A percentile compares a stretch with the other conserved stretches of the same genome.
phyloP scores from a whole-genome alignment of 1,140 invertebrate genomes.

The Lysiphlebus fabarum region DNA sequence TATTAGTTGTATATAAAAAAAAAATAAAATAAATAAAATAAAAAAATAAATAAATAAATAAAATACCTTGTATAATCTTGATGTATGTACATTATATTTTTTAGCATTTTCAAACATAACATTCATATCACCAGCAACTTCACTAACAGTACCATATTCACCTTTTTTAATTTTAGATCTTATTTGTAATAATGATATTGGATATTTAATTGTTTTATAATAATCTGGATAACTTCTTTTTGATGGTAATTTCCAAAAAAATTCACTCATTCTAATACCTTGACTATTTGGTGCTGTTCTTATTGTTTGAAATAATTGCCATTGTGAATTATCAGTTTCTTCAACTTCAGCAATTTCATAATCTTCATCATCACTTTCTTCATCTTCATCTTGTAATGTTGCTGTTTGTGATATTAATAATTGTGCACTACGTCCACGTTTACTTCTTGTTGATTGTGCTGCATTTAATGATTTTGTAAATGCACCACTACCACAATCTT shows the following conservation, averaged over 20 bases:
- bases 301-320: constrained; percentile 77
- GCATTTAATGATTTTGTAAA: constrained; percentile 38
- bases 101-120: constrained; percentile 99
- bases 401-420: constrained; percentile 56
- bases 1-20: constrained; percentile 20
- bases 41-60: constrained; percentile 18
- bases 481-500: constrained; percentile 39
- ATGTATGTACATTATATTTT: constrained; percentile 86
- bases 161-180: constrained; percentile 84
- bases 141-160: constrained; percentile 80
- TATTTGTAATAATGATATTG: constrained; percentile 91
- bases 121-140: constrained; percentile 92
- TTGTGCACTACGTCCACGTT: constrained; percentile 53
- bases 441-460: constrained; percentile 54
- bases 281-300: constrained; percentile 66
- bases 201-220: constrained; percentile 94
- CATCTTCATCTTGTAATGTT: constrained; percentile 54
- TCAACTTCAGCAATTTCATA: constrained; percentile 63
- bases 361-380: constrained; percentile 63
- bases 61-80: constrained; percentile 82
- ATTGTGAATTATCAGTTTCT: constrained; percentile 70
- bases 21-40: constrained; percentile 8
- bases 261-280: constrained; percentile 77
- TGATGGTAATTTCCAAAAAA: constrained; percentile 90
- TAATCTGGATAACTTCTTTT: constrained; percentile 93